Base-by-base conservation (phyloP, 2,888 invertebrate genomes). In the Heliconius charithonia region DNA sequence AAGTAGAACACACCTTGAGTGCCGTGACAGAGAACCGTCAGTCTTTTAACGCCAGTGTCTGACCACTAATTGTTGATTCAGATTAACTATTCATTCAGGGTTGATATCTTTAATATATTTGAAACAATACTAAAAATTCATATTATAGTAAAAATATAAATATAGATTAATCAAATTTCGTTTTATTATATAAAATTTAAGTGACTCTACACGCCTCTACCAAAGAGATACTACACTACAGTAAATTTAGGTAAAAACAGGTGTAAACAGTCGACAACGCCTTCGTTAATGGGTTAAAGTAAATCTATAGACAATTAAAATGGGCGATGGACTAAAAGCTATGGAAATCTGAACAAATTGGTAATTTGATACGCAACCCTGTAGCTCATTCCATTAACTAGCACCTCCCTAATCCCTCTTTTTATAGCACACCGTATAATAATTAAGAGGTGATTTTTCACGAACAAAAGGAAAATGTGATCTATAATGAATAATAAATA, bases 361-460 rank as follows among this genome's bases (percentile, higher is more conserved):
- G 83, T 82, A 83, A 83, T 63, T 72, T 22, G 81, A 83, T 59
- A 73, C 78, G 79, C 90, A 91, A 78, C 92, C 92, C 89, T 92
- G 85, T 65, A 80, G 79, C 83, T 90, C 89, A 91, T 91, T 91
- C 89, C 92, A 91, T 93, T 93, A 91, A 86, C 85, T 83, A 86
- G 85, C 81, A 82, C 86, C 87, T 82, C 81, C 85, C 84, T 86
- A 85, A 85, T 83, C 83, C 82, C 83, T 78, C 82, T 85, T 84
- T 88, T 88, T 88, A 88, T 89, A 90, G 89, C 88, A 87, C 87
- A 84, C 81, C 84, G 87, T 87, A 89, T 90, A 59, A 89, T 92
- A 89, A 89, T 88, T 92, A 92, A 89, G 87, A 88, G 89, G 89
- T 89, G 90, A 91, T 91, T 91, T 85, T 88, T 87, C 83, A 87